Evolutionary conservation across 2,113 vertebrate species (phyloP), one percentile per base, ranked within the genome.

Genomic region (Ammospiza nelsoni): DNA sequence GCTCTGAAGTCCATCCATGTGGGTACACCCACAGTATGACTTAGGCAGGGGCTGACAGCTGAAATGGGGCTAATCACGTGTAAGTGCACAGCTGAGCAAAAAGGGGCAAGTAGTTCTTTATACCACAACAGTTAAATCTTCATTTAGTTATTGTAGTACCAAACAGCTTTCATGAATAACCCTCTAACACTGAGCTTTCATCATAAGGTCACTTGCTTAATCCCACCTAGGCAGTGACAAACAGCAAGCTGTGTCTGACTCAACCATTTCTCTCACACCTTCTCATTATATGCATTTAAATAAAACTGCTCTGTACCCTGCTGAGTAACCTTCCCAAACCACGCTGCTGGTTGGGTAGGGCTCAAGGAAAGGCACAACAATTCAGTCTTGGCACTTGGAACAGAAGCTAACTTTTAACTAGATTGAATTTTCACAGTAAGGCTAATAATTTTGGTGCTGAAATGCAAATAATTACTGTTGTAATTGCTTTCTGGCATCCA

Each of bases 261-360:
- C 93, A 91, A 55, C 63, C 14, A 2, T 72, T 92, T 80, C 72
- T 67, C 61, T 93, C 5, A 3, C 61, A 88, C 75, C 41, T 63
- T 77, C 39, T 96, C 65, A 81, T 96, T 93, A 90, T 7, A 21
- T 17, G 33, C 44, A 61, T 81, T 88, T 93, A 79, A 95, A 92
- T 78, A 74, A 94, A 90, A 52, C n/a, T 69, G 63, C 68, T 49
- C 43, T 81, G 8, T 75, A 41, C 19, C 94, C 87, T 63, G 61
- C 85, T 86, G 95, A 75, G 76, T 52, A 90, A 86, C 68, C 93
- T 95, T 96, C 88, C 79, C 59, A 67, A 77, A 86, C 33, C 2
- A 1, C 2, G 1, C 63, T 95, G 72, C 63, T 74, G 39, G 11
- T n/a, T 1, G 5, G 52, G 49, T 25, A 52, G 85, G 33, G 63